phyloP scores from a whole-genome alignment of 2,113 vertebrate species.

The Hemiprocne comata region DNA sequence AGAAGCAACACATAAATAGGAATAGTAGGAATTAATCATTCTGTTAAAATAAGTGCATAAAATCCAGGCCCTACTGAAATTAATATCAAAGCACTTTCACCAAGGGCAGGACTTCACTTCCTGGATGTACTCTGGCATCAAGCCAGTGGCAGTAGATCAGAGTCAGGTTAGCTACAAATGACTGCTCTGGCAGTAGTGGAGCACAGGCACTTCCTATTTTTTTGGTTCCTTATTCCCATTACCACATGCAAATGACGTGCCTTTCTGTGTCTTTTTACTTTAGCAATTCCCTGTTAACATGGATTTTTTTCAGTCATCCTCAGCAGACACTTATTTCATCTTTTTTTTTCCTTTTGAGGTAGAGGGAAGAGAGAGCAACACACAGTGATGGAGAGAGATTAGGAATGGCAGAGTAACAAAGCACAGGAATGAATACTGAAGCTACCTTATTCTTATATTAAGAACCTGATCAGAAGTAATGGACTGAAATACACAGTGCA shows the following conservation, averaged over 20 bases:
- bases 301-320: not conserved
- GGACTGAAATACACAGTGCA: not conserved
- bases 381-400: not conserved
- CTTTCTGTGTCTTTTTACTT: not conserved
- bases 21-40: not conserved
- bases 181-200: conserved; percentile 27
- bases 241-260: conserved; percentile 31
- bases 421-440: not conserved
- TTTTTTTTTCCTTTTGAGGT: not conserved
- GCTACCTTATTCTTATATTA: not conserved
- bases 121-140: not conserved
- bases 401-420: not conserved
- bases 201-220: not conserved
- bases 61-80: not conserved
- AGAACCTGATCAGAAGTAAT: not conserved
- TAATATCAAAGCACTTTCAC: not conserved
- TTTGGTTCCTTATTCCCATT: conserved; percentile 5
- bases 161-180: not conserved
- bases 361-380: not conserved
- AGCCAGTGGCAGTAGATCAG: not conserved
- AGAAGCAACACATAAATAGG: not conserved
- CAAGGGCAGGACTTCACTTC: conserved; percentile 28
- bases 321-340: not conserved
- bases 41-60: not conserved
- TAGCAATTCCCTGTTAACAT: not conserved